A percentile compares a stretch with the other conserved stretches of the same genome.
phyloP scores from a whole-genome alignment of 2,113 vertebrate species.

The Thunnus maccoyii region DNA sequence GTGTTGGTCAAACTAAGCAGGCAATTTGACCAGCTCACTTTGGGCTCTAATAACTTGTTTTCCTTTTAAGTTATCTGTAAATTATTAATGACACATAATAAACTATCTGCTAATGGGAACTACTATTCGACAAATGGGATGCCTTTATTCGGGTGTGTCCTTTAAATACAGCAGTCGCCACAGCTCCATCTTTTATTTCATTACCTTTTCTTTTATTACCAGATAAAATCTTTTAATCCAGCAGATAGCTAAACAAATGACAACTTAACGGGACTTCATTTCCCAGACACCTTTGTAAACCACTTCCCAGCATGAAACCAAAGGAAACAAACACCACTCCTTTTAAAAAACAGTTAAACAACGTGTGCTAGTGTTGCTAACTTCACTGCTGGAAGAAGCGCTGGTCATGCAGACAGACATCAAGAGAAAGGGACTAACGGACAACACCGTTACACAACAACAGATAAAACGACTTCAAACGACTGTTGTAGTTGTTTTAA shows the following conservation, averaged over 20 bases:
- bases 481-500: not conserved
- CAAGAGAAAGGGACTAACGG: not conserved
- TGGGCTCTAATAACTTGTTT: not conserved
- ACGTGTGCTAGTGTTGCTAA: not conserved
- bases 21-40: not conserved
- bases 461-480: not conserved
- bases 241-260: not conserved
- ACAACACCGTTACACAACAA: not conserved
- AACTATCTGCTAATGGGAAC: too few relatives aligned
- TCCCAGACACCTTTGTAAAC: constrained; percentile 24
- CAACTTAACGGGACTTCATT: not conserved
- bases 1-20: not conserved
- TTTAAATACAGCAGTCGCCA: not conserved
- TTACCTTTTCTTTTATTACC: not conserved
- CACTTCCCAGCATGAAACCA: not conserved
- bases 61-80: too few relatives aligned
- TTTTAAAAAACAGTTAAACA: not conserved
- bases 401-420: not conserved
- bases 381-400: too few relatives aligned
- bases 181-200: not conserved
- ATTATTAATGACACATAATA: too few relatives aligned
- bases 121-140: too few relatives aligned
- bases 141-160: not conserved
- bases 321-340: not conserved
- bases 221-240: not conserved